Evolutionary conservation across 2,888 invertebrate species (phyloP), one percentile per base, ranked within the genome.

Genomic region (Tupiocoris notatus): DNA sequence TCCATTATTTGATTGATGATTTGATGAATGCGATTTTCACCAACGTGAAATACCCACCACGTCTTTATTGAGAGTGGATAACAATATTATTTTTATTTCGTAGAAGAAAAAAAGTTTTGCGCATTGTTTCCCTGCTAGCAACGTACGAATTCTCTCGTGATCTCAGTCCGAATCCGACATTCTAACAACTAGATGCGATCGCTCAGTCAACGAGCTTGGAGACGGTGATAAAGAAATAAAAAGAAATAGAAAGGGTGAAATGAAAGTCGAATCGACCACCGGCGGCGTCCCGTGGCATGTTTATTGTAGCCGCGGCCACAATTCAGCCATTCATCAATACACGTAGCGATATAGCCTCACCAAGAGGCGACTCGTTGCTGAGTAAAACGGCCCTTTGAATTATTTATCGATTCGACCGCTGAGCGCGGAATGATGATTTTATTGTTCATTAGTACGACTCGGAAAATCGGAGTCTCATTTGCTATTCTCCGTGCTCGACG

Each of bases 251-350:
- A 39, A 39, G 3, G 3, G 39, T 12, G 39, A 39, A 39, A 39
- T 39, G 59, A n/a, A 59, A 59, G 20, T n/a, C n/a, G 59, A 59
- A 24, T 20, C 25, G 75, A 75, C 75, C 75, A 75, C 75, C 75
- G 59, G 66, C 75, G 75, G 75, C 66, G 65, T 57, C 75, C 39
- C 56, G 57, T 75, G 75, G 66, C 75, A 75, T 75, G 75, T 75
- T 75, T 75, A 75, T 75, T 59, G 75, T 66, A 66, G 59, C 66
- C 24, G 58, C 63, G 18, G 65, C 75, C 75, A 75, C 75, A 75
- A 75, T 75, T 39, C 75, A 75, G 61, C 75, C 75, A 75, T 75
- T 75, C 75, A 75, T 75, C 75, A 75, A 75, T 75, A 75, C 66
- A 61, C 54, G 12, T 7, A 39, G 39, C 39, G 3, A 39, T 39